phyloP scores from a whole-genome alignment of 2,797 vertebrate genomes.

The Chelmon rostratus region DNA sequence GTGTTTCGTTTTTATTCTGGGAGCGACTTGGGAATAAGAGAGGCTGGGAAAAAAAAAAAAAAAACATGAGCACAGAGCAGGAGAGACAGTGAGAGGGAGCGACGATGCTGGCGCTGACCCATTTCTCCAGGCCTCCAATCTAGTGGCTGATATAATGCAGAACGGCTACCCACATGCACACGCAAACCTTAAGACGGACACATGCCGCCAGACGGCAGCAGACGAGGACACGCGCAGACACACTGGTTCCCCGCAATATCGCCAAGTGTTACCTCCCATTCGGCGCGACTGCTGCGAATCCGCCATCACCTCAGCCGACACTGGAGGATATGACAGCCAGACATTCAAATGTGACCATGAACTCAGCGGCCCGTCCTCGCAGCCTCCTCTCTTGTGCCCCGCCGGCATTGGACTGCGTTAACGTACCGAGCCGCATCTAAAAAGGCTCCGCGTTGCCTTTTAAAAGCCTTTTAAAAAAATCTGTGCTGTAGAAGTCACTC shows the following conservation, averaged over 20 bases:
- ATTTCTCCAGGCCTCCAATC: constrained; percentile 84
- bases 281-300: constrained; percentile 32
- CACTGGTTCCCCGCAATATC: background rate
- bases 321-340: constrained; percentile 54
- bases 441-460: constrained; percentile 56
- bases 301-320: constrained; percentile 47
- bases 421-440: constrained; percentile 30
- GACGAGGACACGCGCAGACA: constrained; percentile 34
- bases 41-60: constrained; percentile 44
- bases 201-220: constrained; percentile 45
- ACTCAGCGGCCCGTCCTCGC: constrained; percentile 26
- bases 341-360: constrained; percentile 45
- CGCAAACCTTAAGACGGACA: constrained; percentile 55
- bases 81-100: constrained; percentile 68
- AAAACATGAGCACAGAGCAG: constrained; percentile 63
- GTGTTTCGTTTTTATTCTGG: constrained; percentile 81
- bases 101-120: constrained; percentile 77
- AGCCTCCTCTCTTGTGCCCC: constrained; percentile 13
- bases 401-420: background rate
- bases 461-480: constrained; percentile 58
- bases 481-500: constrained; percentile 66
- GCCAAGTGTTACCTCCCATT: constrained; percentile 27
- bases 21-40: constrained; percentile 77
- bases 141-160: constrained; percentile 76
- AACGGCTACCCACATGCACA: constrained; percentile 45